These are phyloP conservation scores for Zoanthus sociatus DNA, from an alignment of 92 coral and sea anemone genomes.

Conservation along the genomic window DNA sequence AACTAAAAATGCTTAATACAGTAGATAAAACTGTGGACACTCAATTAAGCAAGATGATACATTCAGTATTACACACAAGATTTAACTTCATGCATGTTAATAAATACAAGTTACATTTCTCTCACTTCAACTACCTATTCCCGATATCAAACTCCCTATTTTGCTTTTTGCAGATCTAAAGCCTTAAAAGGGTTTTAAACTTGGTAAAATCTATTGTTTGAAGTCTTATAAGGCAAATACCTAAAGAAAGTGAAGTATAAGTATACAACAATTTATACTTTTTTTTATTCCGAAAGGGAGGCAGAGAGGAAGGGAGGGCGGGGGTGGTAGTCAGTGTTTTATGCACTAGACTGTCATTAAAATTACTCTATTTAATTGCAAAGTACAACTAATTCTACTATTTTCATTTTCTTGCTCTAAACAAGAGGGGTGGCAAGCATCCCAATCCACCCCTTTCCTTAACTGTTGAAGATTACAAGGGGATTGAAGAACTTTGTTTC, in stretches of 20 bases:
- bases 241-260: not conserved
- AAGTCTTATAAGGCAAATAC: constrained; percentile 6
- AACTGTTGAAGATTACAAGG: not conserved
- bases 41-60: not conserved
- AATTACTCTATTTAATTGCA: too few species aligned
- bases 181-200: not conserved
- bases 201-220: not conserved
- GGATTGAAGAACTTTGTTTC: too few species aligned
- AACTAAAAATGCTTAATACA: not conserved
- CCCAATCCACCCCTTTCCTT: not conserved
- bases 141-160: not conserved
- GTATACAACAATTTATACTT: not conserved
- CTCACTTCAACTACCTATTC: not conserved
- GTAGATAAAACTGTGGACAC: not conserved
- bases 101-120: not conserved
- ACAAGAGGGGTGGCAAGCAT: too few species aligned
- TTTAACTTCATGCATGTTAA: not conserved
- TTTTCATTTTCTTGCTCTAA: too few species aligned
- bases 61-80: not conserved
- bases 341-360: too few species aligned
- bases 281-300: not conserved
- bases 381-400: too few species aligned
- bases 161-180: not conserved
- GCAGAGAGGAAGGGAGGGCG: too few species aligned
- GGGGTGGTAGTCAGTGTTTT: too few species aligned